phyloP scores from a whole-genome alignment of 2,797 vertebrate genomes.

The Syncerus caffer region DNA sequence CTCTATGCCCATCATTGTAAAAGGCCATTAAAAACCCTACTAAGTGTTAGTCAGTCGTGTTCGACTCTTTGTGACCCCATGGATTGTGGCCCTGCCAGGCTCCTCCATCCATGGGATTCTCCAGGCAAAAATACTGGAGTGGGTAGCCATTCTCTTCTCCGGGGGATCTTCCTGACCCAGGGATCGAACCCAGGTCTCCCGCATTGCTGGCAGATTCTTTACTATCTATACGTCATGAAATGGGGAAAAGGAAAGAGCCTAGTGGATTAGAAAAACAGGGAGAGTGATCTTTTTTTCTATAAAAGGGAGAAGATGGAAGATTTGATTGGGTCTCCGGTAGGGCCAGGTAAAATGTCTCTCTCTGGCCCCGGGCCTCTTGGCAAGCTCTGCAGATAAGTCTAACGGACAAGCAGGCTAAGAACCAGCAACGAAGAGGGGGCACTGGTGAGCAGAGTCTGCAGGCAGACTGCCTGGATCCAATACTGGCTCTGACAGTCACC shows the following conservation, averaged over 20 bases:
- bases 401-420: neutral
- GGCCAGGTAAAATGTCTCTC: neutral
- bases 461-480: neutral
- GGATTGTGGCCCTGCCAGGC: neutral
- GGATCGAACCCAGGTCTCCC: neutral
- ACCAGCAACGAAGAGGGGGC: neutral
- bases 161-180: neutral
- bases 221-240: neutral
- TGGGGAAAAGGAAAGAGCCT: neutral
- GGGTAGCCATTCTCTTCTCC: neutral
- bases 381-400: neutral
- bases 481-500: neutral
- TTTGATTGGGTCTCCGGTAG: neutral
- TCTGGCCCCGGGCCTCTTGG: neutral
- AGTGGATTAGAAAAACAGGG: neutral
- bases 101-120: neutral
- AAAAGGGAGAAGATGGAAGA: neutral
- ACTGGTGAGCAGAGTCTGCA: neutral
- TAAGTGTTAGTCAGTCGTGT: neutral
- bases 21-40: neutral
- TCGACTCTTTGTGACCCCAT: neutral
- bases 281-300: neutral
- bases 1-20: neutral
- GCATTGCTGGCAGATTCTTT: neutral
- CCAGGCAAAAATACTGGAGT: neutral